Evolutionary conservation across 2,113 vertebrate genomes (phyloP), one percentile per base, ranked within the genome.

Genomic region (Chaetodon auriga): DNA sequence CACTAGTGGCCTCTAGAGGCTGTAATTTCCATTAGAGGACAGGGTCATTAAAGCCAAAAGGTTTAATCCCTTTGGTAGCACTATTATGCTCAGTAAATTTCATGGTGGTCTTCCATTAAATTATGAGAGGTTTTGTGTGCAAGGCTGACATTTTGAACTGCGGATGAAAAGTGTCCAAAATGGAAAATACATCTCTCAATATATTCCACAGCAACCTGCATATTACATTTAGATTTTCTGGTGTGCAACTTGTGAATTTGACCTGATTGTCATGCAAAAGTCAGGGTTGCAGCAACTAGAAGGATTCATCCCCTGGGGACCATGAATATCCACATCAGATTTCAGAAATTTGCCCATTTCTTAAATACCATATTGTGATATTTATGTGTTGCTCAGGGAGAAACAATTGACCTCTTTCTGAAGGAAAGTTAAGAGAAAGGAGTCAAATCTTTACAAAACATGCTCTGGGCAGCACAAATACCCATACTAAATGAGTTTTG

Each of bases 41-140:
- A 13, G 30, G 80, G 78, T 84, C 78, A 75, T 88, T 85, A 77
- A 45, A 77, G 85, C 75, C 66, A 73, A 73, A 83, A 48, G 68
- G 72, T 68, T 80, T 75, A 75, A 86, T 83, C 82, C 76, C 45
- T 38, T 0, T 2, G 51, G 65, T 72, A 77, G 75, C 51, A 16
- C 57, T 79, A 84, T 79, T 73, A 38, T 64, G 61, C 75, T 70
- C 68, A 25, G 70, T 71, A 55, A n/a, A 65, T 66, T 79, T 88
- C 65, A 62, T 36, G 54, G 82, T 3, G 0, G 16, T 18, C 49
- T 54, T 58, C 45, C 64, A 48, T 60, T 62, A 45, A 82, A 45
- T 70, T 13, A 51, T 62, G n/a, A 38, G 18, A 51, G 5, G 16
- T 63, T 69, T 12, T 49, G 41, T 51, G 41, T 55, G 84, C 54